Percentiles rank a stretch among this genome's conserved stretches.
phyloP scores from a whole-genome alignment of 2,113 vertebrate species.

The Cheirogaleus medius region DNA sequence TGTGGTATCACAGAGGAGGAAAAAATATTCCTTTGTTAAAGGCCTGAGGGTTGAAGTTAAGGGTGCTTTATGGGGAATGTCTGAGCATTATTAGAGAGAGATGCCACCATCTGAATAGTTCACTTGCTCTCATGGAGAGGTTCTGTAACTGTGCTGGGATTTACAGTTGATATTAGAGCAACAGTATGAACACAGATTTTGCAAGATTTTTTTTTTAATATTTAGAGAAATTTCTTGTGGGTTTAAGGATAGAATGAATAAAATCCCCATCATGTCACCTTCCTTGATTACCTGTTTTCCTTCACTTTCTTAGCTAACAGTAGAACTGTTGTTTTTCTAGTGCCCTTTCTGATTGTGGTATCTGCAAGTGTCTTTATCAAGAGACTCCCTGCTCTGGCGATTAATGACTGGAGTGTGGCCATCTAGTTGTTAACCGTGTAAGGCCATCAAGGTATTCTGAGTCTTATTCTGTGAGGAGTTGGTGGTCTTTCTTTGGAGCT shows the following conservation, averaged over 20 bases:
- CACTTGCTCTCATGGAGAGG: background rate
- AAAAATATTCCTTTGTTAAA: background rate
- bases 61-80: background rate
- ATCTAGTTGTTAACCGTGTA: background rate
- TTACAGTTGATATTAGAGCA: background rate
- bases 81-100: background rate
- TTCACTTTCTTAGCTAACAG: background rate
- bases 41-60: background rate
- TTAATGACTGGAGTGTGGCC: background rate
- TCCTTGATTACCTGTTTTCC: background rate
- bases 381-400: background rate
- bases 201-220: background rate
- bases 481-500: background rate
- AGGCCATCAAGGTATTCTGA: background rate
- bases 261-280: background rate
- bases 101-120: background rate
- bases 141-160: background rate
- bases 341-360: background rate
- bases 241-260: background rate
- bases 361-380: background rate
- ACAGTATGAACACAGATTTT: background rate
- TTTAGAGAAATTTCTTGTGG: slow-evolving; percentile 15
- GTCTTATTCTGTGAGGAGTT: background rate
- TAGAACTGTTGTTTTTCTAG: background rate
- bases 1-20: background rate